A percentile compares a stretch with the other conserved stretches of the same genome.
phyloP scores from a whole-genome alignment of 2,797 vertebrate genomes.

The Neopelma chrysocephalum region DNA sequence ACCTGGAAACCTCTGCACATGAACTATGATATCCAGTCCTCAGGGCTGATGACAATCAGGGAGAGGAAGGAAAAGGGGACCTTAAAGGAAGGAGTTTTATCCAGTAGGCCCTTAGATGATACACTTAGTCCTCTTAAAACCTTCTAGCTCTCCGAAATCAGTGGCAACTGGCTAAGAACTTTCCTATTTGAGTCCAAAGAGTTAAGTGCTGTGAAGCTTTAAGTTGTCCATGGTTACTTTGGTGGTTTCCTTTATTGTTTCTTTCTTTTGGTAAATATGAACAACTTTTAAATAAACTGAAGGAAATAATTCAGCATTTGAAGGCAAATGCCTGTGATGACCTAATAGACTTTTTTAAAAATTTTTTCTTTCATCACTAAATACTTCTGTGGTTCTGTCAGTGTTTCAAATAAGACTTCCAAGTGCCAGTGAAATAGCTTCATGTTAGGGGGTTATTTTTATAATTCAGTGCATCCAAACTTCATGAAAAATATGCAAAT shows the following conservation, averaged over 20 bases:
- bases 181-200: neutral
- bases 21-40: neutral
- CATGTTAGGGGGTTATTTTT: slow-evolving; percentile 50
- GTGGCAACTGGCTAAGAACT: neutral
- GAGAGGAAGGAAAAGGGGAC: neutral
- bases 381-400: slow-evolving; percentile 32
- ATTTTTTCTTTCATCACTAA: neutral
- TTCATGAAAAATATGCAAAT: slow-evolving; percentile 70
- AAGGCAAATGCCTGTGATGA: slow-evolving; percentile 38
- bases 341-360: neutral
- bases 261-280: slow-evolving; percentile 15
- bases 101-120: neutral
- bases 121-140: neutral
- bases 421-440: slow-evolving; percentile 43
- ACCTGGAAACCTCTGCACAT: neutral
- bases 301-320: neutral
- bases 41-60: neutral
- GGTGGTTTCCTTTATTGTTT: neutral
- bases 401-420: slow-evolving; percentile 14
- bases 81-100: neutral
- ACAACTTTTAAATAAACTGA: neutral
- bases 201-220: neutral
- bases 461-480: slow-evolving; percentile 57
- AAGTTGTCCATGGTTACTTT: neutral
- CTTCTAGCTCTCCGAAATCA: neutral